Evolutionary conservation across 1,140 invertebrate genomes (phyloP).

Genomic region (Monomorium pharaonis): DNA sequence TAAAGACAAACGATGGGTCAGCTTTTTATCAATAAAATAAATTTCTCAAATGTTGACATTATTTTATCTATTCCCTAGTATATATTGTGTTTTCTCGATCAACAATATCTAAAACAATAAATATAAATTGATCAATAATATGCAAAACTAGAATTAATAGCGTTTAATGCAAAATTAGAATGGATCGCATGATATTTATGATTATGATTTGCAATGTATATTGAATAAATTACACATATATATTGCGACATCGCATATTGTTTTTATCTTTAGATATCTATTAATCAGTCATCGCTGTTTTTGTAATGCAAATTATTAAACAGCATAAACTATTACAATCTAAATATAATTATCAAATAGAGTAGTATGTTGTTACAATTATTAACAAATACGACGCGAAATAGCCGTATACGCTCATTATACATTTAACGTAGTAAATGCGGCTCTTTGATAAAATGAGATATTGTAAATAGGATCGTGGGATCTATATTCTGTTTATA

Average conservation of each 20-base stretch:
- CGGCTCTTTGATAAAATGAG: constrained; percentile 31
- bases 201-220: not conserved
- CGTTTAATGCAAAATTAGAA: not conserved
- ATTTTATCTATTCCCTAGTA: no score
- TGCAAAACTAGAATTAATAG: constrained; percentile 17
- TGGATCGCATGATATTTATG: constrained; percentile 3
- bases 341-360: not conserved
- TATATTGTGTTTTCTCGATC: not conserved
- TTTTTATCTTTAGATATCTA: not conserved
- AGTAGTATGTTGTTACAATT: constrained; percentile 10
- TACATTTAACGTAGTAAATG: constrained; percentile 23
- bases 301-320: not conserved
- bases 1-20: no score
- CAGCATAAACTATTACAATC: not conserved
- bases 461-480: constrained; percentile 33
- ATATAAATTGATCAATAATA: not conserved
- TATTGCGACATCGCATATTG: not conserved
- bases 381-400: constrained; percentile 4
- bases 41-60: no score
- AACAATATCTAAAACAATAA: not conserved
- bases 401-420: not conserved
- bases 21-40: no score
- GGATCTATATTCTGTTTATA: constrained; percentile 54
- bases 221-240: constrained; percentile 6
- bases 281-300: not conserved